Conservation (phyloP, 2,113 vertebrate genomes). For the Manacus vitellinus region DNA sequence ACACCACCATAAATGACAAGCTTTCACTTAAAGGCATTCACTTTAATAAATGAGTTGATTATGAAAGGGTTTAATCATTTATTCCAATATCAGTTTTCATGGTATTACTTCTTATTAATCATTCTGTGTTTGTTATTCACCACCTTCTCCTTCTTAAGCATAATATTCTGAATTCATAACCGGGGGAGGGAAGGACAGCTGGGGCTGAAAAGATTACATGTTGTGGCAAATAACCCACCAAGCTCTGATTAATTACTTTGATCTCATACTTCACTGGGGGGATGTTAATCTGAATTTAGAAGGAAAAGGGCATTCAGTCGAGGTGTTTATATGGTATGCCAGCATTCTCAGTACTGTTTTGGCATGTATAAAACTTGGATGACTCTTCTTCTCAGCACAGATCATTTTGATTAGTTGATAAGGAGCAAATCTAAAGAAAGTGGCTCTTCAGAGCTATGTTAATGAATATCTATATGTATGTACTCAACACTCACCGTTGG, state of each 20-base stretch:
- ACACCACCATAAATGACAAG: conserved; percentile 15
- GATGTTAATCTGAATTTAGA: conserved; percentile 30
- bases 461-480: not conserved
- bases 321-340: not conserved
- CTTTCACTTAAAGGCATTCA: conserved; percentile 26
- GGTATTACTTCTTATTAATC: conserved; percentile 44
- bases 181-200: conserved; percentile 3
- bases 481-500: not conserved
- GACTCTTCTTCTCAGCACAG: not conserved
- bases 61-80: conserved; percentile 42
- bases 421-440: not conserved
- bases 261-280: not conserved
- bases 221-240: conserved; percentile 10
- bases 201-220: not conserved
- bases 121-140: conserved; percentile 18
- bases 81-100: conserved; percentile 29
- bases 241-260: conserved; percentile 4
- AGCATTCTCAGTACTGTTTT: not conserved
- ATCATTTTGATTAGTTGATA: not conserved
- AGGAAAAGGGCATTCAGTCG: not conserved
- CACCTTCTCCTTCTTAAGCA: conserved; percentile 9
- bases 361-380: not conserved
- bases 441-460: not conserved
- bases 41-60: conserved; percentile 61
- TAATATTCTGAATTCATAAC: not conserved